phyloP scores from a whole-genome alignment of 2,113 vertebrate species.

The Chionodraco myersi region DNA sequence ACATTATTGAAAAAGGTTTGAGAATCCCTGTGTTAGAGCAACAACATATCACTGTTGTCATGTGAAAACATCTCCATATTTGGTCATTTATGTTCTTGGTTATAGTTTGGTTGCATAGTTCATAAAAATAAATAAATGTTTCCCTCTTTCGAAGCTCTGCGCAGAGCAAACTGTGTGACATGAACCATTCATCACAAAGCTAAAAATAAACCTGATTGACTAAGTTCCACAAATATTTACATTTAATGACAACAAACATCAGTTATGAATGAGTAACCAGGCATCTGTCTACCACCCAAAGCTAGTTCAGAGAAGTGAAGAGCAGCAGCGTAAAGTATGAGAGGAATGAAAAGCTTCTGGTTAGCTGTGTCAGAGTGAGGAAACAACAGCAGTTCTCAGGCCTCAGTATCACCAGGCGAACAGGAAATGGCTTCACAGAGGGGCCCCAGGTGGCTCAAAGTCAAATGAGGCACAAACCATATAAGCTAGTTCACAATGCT shows the following conservation, averaged over 20 bases:
- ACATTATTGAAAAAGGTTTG: too few relatives aligned
- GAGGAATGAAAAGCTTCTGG: slow-evolving; percentile 63
- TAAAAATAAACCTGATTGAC: slow-evolving; percentile 15
- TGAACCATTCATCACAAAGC: neutral
- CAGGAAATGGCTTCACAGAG: slow-evolving; percentile 70
- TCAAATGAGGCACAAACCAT: slow-evolving; percentile 53
- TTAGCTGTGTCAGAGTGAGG: slow-evolving; percentile 54
- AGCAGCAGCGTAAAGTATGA: slow-evolving; percentile 48
- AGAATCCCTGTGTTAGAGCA: neutral
- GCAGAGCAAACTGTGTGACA: neutral
- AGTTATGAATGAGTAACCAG: neutral
- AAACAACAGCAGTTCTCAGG: slow-evolving; percentile 58
- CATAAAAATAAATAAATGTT: neutral
- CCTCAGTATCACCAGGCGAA: slow-evolving; percentile 47
- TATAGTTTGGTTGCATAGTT: neutral
- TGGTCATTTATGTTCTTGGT: neutral
- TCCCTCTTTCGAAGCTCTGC: neutral
- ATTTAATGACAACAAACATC: neutral
- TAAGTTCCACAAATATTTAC: neutral
- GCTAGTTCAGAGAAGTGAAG: slow-evolving; percentile 10
- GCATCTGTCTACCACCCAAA: slow-evolving; percentile 1
- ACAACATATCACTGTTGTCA: neutral
- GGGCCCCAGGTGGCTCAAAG: slow-evolving; percentile 49
- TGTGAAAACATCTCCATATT: slow-evolving; percentile 10
- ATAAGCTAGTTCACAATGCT: slow-evolving; percentile 12